Evolutionary conservation across 2,113 vertebrate genomes (phyloP).

Genomic region (Bettongia penicillata): DNA sequence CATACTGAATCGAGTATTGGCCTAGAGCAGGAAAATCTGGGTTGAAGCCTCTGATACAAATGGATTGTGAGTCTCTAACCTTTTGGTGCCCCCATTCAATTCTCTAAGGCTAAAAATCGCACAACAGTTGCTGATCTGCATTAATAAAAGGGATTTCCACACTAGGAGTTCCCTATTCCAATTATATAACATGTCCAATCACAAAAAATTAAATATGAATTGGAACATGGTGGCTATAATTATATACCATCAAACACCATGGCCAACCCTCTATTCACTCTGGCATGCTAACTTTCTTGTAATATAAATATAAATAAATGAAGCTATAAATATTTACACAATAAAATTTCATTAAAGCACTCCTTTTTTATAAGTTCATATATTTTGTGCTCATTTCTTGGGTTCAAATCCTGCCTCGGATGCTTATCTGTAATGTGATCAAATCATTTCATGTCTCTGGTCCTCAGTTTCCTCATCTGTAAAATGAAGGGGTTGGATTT

Average conservation of each 20-base stretch:
- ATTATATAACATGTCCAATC: background rate
- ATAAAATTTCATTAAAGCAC: background rate
- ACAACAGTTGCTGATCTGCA: background rate
- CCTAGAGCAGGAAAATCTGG: background rate
- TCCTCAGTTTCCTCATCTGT: background rate
- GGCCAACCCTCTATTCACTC: background rate
- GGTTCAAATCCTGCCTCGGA: background rate
- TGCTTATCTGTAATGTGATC: background rate
- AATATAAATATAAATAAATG: background rate
- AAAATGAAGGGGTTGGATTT: background rate
- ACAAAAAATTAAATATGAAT: background rate
- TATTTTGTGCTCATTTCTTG: background rate
- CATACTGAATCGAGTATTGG: background rate
- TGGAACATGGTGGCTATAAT: background rate
- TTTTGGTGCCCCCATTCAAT: background rate
- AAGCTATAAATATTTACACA: background rate
- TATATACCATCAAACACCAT: background rate
- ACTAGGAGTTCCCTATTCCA: background rate
- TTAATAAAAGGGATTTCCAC: background rate
- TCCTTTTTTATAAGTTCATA: background rate
- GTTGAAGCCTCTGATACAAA: background rate
- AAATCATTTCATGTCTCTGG: background rate
- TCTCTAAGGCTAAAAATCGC: background rate
- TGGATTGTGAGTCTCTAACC: background rate
- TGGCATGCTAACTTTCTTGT: background rate